Evolutionary conservation across 37 sponge, comb jelly and placozoan genomes (phyloP).

Genomic region (Aplysina aerophoba): DNA sequence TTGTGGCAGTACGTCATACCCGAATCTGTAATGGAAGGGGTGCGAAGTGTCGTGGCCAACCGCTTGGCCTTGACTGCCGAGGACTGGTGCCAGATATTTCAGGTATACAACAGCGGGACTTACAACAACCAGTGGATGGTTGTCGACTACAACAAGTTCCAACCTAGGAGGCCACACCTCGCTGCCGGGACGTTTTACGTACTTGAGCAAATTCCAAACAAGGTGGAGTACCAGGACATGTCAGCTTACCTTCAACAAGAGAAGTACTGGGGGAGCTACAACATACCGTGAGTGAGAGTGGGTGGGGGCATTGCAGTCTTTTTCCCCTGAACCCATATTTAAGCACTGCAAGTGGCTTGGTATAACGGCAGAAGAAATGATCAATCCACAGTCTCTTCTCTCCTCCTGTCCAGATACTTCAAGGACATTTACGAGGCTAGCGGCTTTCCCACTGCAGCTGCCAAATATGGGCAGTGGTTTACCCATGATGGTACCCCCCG

Average conservation of each 20-base stretch:
- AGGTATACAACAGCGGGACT: slow-evolving; percentile 89
- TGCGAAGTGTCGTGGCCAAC: slow-evolving; percentile 83
- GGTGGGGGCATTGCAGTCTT: too few species aligned
- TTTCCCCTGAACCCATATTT: too few species aligned
- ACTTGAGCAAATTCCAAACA: slow-evolving; percentile 92
- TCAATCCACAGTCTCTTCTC: neutral
- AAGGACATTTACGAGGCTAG: slow-evolving; percentile 71
- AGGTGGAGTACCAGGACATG: slow-evolving; percentile 22
- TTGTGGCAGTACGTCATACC: slow-evolving; percentile 76
- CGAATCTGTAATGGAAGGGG: slow-evolving; percentile 64
- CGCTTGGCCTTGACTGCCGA: slow-evolving; percentile 73
- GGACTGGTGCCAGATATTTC: slow-evolving; percentile 77
- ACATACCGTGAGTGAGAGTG: slow-evolving; percentile 91
- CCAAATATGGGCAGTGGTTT: slow-evolving; percentile 91
- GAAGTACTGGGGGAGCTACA: slow-evolving; percentile 95
- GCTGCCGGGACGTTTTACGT: slow-evolving; percentile 72
- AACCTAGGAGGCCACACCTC: slow-evolving; percentile 26
- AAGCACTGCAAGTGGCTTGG: slow-evolving; percentile 2
- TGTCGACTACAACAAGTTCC: slow-evolving; percentile 90
- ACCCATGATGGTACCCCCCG: slow-evolving; percentile 78
- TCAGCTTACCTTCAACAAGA: slow-evolving; percentile 28
- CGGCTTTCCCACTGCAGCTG: slow-evolving; percentile 65
- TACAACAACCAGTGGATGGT: slow-evolving; percentile 99
- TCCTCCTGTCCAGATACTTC: slow-evolving; percentile 79
- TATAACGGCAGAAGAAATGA: too few species aligned